These are phyloP conservation scores for Neolamprologus sp. DNA, from an alignment of 2,113 vertebrate species.

Conservation along the genomic window DNA sequence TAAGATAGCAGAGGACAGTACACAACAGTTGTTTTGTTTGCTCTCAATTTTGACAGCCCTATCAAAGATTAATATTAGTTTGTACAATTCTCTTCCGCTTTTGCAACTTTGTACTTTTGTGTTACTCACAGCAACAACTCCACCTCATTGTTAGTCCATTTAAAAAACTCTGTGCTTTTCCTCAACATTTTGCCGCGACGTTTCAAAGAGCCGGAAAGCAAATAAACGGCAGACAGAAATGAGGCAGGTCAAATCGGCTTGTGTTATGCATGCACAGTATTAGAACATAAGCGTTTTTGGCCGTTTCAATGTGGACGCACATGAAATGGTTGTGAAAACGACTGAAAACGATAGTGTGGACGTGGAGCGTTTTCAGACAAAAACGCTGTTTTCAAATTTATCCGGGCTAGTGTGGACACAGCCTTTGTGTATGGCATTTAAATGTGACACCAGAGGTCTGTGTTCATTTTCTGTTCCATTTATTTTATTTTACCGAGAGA, in stretches of 20 bases:
- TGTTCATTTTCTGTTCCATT: not conserved
- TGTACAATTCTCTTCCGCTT: not conserved
- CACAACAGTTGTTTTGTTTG: not conserved
- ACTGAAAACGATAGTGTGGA: not conserved
- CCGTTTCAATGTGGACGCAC: not conserved
- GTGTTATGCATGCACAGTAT: not conserved
- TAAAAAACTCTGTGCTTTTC: not conserved
- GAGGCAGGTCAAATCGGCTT: fast-evolving
- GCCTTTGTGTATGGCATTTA: not conserved
- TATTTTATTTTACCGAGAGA: not conserved
- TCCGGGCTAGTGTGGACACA: not conserved
- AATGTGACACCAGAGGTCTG: not conserved
- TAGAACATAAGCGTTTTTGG: not conserved
- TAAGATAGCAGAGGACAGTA: not conserved
- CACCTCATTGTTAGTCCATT: not conserved
- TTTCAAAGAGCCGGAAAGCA: not conserved
- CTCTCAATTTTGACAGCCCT: not conserved
- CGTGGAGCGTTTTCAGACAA: not conserved
- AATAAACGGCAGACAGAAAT: not conserved
- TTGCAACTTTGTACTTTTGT: not conserved
- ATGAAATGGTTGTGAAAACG: fast-evolving
- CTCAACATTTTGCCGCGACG: not conserved
- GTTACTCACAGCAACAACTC: not conserved
- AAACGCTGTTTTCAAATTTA: fast-evolving
- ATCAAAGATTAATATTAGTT: not conserved